Conservation (phyloP, 2,797 vertebrate species). For the Anguilla anguilla region DNA sequence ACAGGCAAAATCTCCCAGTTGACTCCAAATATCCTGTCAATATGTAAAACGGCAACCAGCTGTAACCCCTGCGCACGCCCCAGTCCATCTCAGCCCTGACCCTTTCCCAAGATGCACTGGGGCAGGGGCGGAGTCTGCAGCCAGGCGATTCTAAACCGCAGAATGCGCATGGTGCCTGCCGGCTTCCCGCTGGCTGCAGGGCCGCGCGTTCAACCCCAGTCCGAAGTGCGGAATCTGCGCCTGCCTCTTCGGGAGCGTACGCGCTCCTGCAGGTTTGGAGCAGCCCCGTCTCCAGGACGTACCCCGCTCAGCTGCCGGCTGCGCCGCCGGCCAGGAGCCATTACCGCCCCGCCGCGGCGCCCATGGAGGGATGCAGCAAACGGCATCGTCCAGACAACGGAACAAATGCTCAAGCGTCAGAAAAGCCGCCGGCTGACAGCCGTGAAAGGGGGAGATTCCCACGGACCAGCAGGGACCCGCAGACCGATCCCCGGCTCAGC, state of each 20-base stretch:
- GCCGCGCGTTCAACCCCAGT: background rate
- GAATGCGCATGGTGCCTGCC: background rate
- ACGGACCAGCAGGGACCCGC: background rate
- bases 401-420: background rate
- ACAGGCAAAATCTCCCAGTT: background rate
- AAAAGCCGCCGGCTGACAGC: background rate
- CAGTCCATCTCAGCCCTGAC: constrained; percentile 63
- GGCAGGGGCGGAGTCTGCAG: constrained; percentile 54
- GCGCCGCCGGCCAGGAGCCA: background rate
- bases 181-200: background rate
- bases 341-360: background rate
- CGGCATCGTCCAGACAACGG: background rate
- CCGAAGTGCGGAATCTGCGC: background rate
- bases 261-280: background rate
- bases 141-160: constrained; percentile 31
- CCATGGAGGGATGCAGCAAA: background rate
- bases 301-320: background rate
- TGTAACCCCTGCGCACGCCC: constrained; percentile 12
- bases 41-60: background rate
- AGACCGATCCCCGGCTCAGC: background rate
- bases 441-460: background rate
- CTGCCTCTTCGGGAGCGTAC: background rate
- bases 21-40: background rate
- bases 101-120: constrained; percentile 61
- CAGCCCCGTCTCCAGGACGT: background rate